A percentile compares a stretch with the other conserved stretches of the same genome.
Conservation (phyloP, 2,113 vertebrate species). For the Sminthopsis crassicaudata region DNA sequence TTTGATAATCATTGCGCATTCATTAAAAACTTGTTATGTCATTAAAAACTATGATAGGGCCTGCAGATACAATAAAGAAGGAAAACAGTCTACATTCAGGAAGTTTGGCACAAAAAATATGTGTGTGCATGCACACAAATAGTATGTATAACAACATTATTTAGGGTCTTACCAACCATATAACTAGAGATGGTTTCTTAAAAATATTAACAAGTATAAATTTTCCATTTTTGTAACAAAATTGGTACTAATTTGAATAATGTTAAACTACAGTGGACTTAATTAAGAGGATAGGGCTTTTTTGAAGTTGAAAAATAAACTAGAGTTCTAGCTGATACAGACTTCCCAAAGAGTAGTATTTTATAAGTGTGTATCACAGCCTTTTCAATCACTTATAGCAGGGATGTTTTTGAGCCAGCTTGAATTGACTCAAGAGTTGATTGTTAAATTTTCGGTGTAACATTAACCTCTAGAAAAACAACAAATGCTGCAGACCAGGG, state of each 20-base stretch:
- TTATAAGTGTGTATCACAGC: background rate
- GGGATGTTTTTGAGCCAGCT: background rate
- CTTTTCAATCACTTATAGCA: background rate
- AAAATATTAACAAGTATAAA: background rate
- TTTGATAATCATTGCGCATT: background rate
- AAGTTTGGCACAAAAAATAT: background rate
- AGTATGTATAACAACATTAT: background rate
- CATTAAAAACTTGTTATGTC: background rate
- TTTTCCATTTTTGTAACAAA: background rate
- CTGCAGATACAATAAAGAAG: background rate
- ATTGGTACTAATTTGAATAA: background rate
- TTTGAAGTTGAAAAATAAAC: background rate
- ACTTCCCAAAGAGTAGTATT: constrained; percentile 17
- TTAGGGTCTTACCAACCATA: background rate
- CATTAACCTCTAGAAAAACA: background rate
- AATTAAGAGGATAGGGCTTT: background rate
- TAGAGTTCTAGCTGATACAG: background rate
- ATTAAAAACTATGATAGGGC: background rate
- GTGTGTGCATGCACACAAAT: background rate
- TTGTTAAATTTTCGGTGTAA: background rate
- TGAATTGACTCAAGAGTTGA: background rate
- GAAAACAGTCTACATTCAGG: background rate
- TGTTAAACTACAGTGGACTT: background rate
- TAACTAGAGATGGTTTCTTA: background rate
- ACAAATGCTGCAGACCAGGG: background rate